These are phyloP conservation scores for Chroicocephalus ridibundus DNA, from an alignment of 2,113 vertebrate genomes.

Conservation along the genomic window DNA sequence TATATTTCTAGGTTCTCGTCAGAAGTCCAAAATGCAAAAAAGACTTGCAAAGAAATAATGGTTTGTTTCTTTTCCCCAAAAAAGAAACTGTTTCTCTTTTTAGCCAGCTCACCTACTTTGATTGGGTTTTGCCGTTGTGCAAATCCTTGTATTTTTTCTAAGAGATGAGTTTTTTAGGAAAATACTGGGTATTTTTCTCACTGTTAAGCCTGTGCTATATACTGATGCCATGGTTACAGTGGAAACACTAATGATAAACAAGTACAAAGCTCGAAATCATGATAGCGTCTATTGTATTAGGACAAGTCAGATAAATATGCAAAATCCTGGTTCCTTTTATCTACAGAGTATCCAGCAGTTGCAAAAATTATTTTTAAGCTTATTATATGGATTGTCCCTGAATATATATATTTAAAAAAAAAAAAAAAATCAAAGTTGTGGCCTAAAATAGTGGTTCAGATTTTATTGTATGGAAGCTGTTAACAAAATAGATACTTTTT, in stretches of 20 bases:
- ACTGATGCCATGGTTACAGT: conserved; percentile 75
- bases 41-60: background rate
- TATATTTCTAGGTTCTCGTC: background rate
- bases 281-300: conserved; percentile 17
- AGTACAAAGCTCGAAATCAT: conserved; percentile 49
- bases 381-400: background rate
- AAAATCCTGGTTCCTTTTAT: background rate
- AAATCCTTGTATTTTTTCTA: background rate
- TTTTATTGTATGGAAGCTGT: background rate
- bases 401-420: background rate
- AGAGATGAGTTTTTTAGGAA: conserved; percentile 5
- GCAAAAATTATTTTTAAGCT: background rate
- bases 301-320: background rate
- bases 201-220: conserved; percentile 57
- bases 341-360: background rate
- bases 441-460: background rate
- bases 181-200: conserved; percentile 43
- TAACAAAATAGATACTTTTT: background rate
- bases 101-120: background rate
- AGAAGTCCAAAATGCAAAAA: background rate
- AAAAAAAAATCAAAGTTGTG: background rate
- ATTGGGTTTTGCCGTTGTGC: background rate
- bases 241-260: conserved; percentile 58
- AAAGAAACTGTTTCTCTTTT: background rate
- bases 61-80: background rate